These are phyloP conservation scores for Leptobrachium leishanense DNA, from an alignment of 2,113 vertebrate genomes.

Conservation along the genomic window DNA sequence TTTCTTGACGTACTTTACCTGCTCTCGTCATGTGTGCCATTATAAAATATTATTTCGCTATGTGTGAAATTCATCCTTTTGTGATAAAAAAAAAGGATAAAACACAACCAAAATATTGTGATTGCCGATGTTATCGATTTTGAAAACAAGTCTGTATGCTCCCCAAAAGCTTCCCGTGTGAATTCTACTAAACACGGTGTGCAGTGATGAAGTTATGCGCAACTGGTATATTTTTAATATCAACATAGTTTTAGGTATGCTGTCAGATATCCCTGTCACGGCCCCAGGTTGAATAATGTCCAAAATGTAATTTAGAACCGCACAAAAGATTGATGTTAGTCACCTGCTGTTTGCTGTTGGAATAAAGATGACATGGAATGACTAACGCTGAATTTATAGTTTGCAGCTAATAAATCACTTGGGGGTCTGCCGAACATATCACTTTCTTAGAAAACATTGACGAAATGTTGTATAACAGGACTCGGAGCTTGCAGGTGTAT, in stretches of 20 bases:
- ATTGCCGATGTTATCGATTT: too few relatives aligned
- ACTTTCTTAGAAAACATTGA: constrained; percentile 42
- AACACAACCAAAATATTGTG: too few relatives aligned
- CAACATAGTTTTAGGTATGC: background rate
- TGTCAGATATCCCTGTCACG: constrained; percentile 8
- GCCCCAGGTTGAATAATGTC: background rate
- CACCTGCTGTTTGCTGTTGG: constrained; percentile 33
- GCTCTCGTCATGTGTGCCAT: too few relatives aligned
- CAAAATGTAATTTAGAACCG: constrained; percentile 27
- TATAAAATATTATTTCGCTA: too few relatives aligned
- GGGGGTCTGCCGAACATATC: background rate
- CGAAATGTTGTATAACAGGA: background rate
- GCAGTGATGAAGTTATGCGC: too few relatives aligned
- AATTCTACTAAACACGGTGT: too few relatives aligned
- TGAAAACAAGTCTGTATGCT: too few relatives aligned
- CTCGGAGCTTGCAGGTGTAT: background rate
- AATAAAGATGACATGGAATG: background rate
- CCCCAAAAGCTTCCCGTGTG: too few relatives aligned
- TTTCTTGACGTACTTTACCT: too few relatives aligned
- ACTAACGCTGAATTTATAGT: constrained; percentile 13
- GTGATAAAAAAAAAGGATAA: too few relatives aligned
- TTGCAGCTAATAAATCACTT: constrained; percentile 36
- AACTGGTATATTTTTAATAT: background rate
- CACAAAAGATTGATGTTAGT: constrained; percentile 34
- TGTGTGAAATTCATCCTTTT: too few relatives aligned